These are phyloP conservation scores for Leucosticte australis DNA, from an alignment of 2,113 vertebrate genomes.

Conservation along the genomic window DNA sequence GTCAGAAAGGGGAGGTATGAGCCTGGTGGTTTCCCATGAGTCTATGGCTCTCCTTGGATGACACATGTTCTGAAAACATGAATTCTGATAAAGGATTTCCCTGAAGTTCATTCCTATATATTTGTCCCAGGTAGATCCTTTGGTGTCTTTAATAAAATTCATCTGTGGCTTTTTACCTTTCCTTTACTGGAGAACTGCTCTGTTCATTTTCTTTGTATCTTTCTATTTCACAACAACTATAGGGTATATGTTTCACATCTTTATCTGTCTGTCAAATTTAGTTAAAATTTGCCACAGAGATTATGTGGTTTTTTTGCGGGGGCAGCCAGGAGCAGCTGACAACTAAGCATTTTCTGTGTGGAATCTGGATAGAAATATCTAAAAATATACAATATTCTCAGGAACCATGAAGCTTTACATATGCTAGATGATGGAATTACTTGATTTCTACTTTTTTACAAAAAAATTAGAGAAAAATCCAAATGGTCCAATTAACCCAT, in stretches of 20 bases:
- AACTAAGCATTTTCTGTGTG: background rate
- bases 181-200: background rate
- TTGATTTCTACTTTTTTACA: background rate
- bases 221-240: background rate
- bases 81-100: background rate
- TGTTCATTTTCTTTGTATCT: background rate
- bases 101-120: background rate
- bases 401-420: background rate
- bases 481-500: background rate
- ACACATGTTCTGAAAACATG: background rate
- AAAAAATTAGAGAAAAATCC: background rate
- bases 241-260: background rate
- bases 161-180: background rate
- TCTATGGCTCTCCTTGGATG: background rate
- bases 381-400: background rate
- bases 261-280: background rate
- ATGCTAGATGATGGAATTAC: background rate
- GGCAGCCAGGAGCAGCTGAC: background rate
- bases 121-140: background rate
- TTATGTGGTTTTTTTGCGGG: background rate
- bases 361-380: background rate
- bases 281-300: background rate
- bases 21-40: background rate
- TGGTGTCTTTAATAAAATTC: background rate
- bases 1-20: background rate